Base-by-base conservation (phyloP, 2,888 invertebrate species). In the Drosophila kambysellisi region DNA sequence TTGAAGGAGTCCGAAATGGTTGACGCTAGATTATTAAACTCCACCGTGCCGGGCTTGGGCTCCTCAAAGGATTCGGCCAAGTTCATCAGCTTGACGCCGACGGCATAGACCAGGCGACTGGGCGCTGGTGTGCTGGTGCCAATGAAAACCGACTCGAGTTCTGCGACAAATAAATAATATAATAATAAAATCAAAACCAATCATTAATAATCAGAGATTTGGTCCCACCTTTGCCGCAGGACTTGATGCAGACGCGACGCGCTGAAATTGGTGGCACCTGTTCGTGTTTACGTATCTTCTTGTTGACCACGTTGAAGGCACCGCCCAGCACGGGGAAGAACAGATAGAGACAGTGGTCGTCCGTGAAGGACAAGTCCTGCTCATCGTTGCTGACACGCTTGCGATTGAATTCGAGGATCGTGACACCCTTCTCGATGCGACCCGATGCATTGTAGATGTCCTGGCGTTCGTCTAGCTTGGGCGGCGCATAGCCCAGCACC, bases 261-360 rank as follows among this genome's bases (percentile, higher is more conserved):
- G 96, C 94, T 0, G 97, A 96, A 17, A 98, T 94, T 11, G 95
- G 93, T 0, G 98, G 98, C 0, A 95, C 94, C 39, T 94, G 94
- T 78, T 95, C 95, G 89, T 98, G 98, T 84, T 97, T 97, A 78
- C 96, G 95, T 33, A 97, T 97, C 79, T 97, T 96, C 92, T 98
- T 98, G 93, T 96, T 97, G 29, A 97, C 96, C 5, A 96, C 94
- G 91, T 98, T 96, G 92, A 96, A 97, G 4, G 94, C 94, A 0
- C 98, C 98, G 9, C 98, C 98, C 89, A 96, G 95, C 0, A 97
- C 95, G 3, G 97, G 96, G 94, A 97, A 98, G 95, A 98, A 96
- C 94, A 98, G 95, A 93, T 97, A 97, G 43, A 97, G 94, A 85
- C 98, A 98, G 69, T 96, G 95, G 1, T 95, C 95, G 89, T 98